These are phyloP conservation scores for Neomonachus schauinslandi DNA, from an alignment of 2,113 vertebrate species.

Conservation along the genomic window DNA sequence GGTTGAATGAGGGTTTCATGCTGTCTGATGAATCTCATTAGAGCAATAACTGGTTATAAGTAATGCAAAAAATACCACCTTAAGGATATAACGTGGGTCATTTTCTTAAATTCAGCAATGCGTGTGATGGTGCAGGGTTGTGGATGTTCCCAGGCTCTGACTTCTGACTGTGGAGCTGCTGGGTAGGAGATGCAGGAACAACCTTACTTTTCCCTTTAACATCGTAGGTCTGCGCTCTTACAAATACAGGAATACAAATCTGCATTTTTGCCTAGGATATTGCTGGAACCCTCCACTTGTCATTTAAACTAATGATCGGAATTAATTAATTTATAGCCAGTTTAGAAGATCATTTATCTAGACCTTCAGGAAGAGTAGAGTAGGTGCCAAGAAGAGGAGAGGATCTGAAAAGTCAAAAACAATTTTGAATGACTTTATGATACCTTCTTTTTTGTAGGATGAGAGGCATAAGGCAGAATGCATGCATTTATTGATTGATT, in stretches of 20 bases:
- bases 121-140: not conserved
- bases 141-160: not conserved
- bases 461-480: not conserved
- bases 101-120: not conserved
- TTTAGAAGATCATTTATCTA: not conserved
- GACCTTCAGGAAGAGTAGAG: not conserved
- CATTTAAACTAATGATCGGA: slow-evolving; percentile 32
- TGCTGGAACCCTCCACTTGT: not conserved
- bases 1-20: not conserved
- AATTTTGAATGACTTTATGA: not conserved
- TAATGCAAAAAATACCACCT: not conserved
- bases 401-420: not conserved
- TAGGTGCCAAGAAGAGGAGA: not conserved
- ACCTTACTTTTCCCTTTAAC: not conserved
- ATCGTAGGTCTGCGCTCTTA: not conserved
- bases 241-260: not conserved
- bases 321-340: not conserved
- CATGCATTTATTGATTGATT: not conserved
- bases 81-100: not conserved
- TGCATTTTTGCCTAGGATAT: not conserved
- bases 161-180: not conserved
- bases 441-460: not conserved
- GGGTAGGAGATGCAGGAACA: not conserved
- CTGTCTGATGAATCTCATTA: slow-evolving; percentile 34
- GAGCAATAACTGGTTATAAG: slow-evolving; percentile 1